Conservation (phyloP, 2,888 invertebrate genomes). For the Acanthosepion lycidas region DNA sequence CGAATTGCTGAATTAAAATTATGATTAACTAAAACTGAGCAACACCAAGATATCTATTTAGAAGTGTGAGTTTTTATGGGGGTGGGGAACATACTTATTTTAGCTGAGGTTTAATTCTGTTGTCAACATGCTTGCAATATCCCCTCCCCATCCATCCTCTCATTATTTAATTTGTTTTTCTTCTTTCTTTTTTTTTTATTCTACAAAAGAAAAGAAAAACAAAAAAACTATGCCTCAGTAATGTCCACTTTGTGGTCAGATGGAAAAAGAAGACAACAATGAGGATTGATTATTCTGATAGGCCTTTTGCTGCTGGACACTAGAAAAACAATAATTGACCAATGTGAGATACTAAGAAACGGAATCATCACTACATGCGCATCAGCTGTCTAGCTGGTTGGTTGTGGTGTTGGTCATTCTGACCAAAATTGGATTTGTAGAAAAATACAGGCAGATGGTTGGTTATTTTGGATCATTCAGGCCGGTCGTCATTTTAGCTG, state of each 20-base stretch:
- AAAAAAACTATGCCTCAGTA: not conserved
- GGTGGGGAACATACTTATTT: too few relatives aligned
- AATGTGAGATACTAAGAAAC: not conserved
- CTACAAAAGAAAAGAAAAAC: too few relatives aligned
- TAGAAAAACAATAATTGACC: not conserved
- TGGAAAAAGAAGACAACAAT: not conserved
- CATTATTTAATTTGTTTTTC: too few relatives aligned
- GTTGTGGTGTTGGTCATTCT: not conserved
- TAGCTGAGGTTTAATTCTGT: too few relatives aligned
- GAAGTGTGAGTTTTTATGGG: too few relatives aligned
- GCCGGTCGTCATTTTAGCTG: not conserved
- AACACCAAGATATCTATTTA: too few relatives aligned
- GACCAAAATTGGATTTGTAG: not conserved
- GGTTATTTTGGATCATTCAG: not conserved
- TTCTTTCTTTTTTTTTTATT: too few relatives aligned
- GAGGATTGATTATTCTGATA: not conserved
- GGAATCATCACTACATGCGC: not conserved
- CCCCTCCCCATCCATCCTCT: too few relatives aligned
- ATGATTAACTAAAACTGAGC: too few relatives aligned
- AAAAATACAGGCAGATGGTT: not conserved
- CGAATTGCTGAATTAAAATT: too few relatives aligned
- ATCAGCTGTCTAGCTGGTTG: not conserved
- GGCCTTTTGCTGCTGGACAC: constrained; percentile 18
- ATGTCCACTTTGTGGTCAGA: not conserved
- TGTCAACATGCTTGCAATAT: too few relatives aligned